These are phyloP conservation scores for Leucoma salicis DNA, from an alignment of 2,888 invertebrate species.

Conservation along the genomic window DNA sequence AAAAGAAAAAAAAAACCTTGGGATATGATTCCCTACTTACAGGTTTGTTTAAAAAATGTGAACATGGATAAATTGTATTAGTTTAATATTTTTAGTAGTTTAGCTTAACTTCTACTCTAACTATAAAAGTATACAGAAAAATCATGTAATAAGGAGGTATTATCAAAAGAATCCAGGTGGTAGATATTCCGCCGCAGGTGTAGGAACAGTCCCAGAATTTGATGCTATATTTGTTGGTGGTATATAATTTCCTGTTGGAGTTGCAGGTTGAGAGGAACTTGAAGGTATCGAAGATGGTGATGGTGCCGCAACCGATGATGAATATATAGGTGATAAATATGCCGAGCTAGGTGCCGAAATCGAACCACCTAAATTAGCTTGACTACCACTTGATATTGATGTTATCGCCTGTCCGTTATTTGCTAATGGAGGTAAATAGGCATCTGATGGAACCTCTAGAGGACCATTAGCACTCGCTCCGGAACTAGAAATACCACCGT, in stretches of 20 bases:
- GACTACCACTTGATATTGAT: constrained; percentile 14
- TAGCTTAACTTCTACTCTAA: no score
- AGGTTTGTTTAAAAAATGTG: no score
- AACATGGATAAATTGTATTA: no score
- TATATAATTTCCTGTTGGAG: constrained; percentile 40
- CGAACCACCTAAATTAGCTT: constrained; percentile 20
- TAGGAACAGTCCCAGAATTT: constrained; percentile 35
- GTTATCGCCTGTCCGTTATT: constrained; percentile 12
- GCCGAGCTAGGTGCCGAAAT: constrained; percentile 31
- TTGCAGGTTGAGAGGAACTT: constrained; percentile 17
- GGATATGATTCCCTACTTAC: no score
- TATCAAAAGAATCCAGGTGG: constrained; percentile 55
- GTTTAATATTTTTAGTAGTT: no score
- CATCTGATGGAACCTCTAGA: constrained; percentile 29
- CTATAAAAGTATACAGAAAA: no score
- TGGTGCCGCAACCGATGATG: constrained; percentile 18
- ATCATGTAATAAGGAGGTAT: no score
- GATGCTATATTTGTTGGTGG: constrained; percentile 36
- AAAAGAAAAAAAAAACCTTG: no score
- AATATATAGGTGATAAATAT: constrained; percentile 37
- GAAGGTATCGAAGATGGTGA: constrained; percentile 24
- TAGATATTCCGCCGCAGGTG: constrained; percentile 60
- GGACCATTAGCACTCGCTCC: constrained; percentile 1
- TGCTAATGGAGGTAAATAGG: constrained; percentile 41
- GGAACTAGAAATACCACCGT: constrained; percentile 24